Conservation (phyloP, 2,113 vertebrate species). For the Seriola quinqueradiata region DNA sequence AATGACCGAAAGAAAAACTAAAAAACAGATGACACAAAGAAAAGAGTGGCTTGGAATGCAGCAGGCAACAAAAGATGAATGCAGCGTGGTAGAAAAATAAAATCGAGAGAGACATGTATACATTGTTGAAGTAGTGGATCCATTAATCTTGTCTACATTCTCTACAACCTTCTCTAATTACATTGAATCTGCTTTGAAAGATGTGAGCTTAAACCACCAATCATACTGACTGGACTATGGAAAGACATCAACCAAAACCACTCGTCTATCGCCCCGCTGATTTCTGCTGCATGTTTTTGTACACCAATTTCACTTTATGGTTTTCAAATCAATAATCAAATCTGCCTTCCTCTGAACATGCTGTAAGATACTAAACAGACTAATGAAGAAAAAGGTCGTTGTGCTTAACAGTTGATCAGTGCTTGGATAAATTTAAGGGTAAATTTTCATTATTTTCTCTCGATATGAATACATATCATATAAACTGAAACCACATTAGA, state of each 20-base stretch:
- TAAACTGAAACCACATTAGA: neutral
- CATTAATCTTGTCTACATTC: constrained; percentile 50
- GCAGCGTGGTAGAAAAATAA: constrained; percentile 13
- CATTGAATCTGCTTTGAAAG: constrained; percentile 28
- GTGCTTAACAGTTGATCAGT: neutral
- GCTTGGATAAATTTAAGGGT: neutral
- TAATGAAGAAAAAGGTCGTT: neutral
- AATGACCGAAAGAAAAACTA: too few relatives aligned
- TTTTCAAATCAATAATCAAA: constrained; percentile 9
- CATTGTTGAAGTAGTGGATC: constrained; percentile 14
- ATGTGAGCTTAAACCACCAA: constrained; percentile 35
- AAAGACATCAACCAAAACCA: constrained; percentile 13
- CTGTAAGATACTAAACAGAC: neutral
- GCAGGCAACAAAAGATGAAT: constrained; percentile 38
- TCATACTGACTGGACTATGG: constrained; percentile 22
- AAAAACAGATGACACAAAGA: neutral
- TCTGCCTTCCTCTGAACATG: neutral
- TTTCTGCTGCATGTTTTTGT: constrained; percentile 3
- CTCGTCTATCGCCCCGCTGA: constrained; percentile 12
- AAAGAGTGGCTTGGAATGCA: constrained; percentile 1
- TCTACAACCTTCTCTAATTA: constrained; percentile 33
- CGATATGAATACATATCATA: neutral
- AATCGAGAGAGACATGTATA: constrained; percentile 25
- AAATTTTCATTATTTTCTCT: neutral
- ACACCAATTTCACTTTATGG: neutral